A percentile compares a stretch with the other conserved stretches of the same genome.
Conservation (phyloP, 2,113 vertebrate genomes). For the Carassius carassius region DNA sequence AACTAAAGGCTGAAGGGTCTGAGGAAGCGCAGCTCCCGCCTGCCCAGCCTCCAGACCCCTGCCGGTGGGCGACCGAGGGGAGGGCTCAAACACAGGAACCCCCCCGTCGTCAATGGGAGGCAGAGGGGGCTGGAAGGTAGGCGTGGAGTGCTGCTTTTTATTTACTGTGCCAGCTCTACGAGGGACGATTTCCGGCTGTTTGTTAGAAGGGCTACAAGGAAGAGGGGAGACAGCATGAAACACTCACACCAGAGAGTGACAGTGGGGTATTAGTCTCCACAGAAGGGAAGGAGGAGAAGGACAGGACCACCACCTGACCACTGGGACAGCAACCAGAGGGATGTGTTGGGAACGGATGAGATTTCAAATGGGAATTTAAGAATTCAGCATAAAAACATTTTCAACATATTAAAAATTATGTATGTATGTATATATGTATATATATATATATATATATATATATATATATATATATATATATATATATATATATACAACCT, state of each 20-base stretch:
- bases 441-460: background rate
- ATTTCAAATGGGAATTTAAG: background rate
- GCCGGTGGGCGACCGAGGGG: constrained; percentile 62
- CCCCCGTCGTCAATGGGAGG: constrained; percentile 80
- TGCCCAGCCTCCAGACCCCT: constrained; percentile 75
- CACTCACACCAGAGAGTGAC: constrained; percentile 52
- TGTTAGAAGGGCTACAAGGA: constrained; percentile 88
- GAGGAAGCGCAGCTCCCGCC: constrained; percentile 69
- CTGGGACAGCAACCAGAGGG: constrained; percentile 18
- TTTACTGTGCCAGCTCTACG: constrained; percentile 86
- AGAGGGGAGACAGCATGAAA: constrained; percentile 70
- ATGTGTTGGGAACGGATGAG: background rate
- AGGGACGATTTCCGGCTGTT: constrained; percentile 84
- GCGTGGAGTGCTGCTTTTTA: constrained; percentile 92
- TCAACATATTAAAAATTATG: too few species aligned
- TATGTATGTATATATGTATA: background rate
- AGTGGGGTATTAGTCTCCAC: constrained; percentile 53
- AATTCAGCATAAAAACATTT: too few species aligned
- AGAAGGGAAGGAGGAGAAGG: constrained; percentile 48
- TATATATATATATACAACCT: too few species aligned
- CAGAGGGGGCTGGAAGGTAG: constrained; percentile 88
- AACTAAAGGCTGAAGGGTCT: constrained; percentile 69
- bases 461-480: too few species aligned
- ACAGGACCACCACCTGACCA: constrained; percentile 44
- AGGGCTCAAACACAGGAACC: constrained; percentile 65